Evolutionary conservation across 1,140 invertebrate species (phyloP).

Genomic region (Pseudomyrmex flavicornis): DNA sequence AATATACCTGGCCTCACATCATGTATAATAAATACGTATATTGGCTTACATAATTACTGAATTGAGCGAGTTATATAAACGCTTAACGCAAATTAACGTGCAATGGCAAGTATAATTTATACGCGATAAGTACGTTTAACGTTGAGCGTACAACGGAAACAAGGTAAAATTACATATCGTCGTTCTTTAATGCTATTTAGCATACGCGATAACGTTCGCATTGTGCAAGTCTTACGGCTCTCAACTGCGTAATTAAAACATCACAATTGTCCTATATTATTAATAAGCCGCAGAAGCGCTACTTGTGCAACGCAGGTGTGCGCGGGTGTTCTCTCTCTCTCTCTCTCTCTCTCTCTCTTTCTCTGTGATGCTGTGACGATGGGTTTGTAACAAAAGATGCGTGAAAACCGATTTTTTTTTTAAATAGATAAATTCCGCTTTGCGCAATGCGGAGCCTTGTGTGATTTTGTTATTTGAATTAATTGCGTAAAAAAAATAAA

Average conservation of each 20-base stretch:
- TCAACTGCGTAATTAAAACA: constrained; percentile 17
- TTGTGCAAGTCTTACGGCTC: not conserved
- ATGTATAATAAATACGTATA: too few species aligned
- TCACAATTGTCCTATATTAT: not conserved
- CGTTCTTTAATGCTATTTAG: not conserved
- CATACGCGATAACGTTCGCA: not conserved
- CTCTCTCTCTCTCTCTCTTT: too few species aligned
- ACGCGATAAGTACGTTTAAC: not conserved
- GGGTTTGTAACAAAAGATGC: too few species aligned
- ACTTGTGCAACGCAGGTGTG: too few species aligned
- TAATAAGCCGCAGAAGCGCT: not conserved
- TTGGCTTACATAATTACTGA: not conserved
- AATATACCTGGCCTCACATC: not conserved
- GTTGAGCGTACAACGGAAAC: not conserved
- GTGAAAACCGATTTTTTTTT: too few species aligned
- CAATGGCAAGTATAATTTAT: not conserved
- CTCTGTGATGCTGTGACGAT: too few species aligned
- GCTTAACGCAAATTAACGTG: not conserved
- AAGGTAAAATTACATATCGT: constrained; percentile 9
- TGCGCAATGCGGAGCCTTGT: too few species aligned
- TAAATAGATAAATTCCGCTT: too few species aligned
- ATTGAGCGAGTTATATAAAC: constrained; percentile 17
- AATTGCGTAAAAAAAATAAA: not conserved
- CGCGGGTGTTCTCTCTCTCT: too few species aligned
- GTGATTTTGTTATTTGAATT: too few species aligned